phyloP scores from a whole-genome alignment of 37 sponge, comb jelly and placozoan genomes.

The Beroe forskalii region DNA sequence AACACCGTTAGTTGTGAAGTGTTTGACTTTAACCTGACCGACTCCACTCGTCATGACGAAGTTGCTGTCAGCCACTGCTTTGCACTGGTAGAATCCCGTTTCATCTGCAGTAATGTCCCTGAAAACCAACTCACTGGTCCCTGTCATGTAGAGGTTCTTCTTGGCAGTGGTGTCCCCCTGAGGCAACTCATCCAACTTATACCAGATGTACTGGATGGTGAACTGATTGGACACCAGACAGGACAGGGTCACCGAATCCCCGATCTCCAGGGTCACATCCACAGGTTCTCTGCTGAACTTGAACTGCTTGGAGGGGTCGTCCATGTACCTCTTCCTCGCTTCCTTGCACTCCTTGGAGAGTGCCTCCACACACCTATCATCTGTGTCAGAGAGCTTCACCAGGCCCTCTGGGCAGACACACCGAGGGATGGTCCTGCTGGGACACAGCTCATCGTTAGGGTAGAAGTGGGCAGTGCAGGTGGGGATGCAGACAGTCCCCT shows the following conservation, averaged over 20 bases:
- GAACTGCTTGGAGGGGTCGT: conserved; percentile 51
- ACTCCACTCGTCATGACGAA: conserved; percentile 45
- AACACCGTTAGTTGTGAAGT: not conserved
- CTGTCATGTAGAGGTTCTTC: conserved; percentile 58
- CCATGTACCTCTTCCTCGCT: conserved; percentile 45
- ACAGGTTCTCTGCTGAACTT: conserved; percentile 32
- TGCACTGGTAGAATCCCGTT: conserved; percentile 33
- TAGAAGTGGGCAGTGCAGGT: conserved; percentile 56
- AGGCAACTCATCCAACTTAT: conserved; percentile 58
- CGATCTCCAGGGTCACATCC: not conserved
- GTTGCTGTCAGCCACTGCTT: not conserved
- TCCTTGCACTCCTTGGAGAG: not conserved
- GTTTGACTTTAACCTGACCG: conserved; percentile 9
- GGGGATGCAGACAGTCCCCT: conserved; percentile 19
- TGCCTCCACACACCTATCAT: conserved; percentile 1
- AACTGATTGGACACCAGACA: conserved; percentile 25
- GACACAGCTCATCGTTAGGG: conserved; percentile 31
- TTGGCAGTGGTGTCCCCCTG: conserved; percentile 38
- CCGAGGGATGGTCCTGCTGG: conserved; percentile 25
- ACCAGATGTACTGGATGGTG: conserved; percentile 29
- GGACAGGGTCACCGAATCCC: not conserved
- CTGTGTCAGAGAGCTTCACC: not conserved
- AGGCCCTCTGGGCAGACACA: conserved; percentile 26
- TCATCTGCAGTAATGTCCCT: conserved; percentile 25
- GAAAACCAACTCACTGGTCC: conserved; percentile 43